phyloP scores from a whole-genome alignment of 2,888 invertebrate species.

The Agrochola macilenta region DNA sequence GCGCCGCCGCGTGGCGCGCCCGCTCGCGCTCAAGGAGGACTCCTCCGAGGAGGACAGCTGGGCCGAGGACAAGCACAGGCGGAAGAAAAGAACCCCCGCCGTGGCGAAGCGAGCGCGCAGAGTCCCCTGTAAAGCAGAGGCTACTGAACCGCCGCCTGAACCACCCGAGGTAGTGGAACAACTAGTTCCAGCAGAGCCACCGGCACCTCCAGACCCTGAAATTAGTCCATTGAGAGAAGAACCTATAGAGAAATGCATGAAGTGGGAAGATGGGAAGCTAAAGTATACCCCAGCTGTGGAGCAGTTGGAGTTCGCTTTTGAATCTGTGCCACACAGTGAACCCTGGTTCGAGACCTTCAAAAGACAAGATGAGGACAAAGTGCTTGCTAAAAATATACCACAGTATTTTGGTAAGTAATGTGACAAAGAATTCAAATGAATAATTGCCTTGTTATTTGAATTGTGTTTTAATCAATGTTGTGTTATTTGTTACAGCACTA shows the following conservation, averaged over 20 bases:
- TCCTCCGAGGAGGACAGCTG: conserved; percentile 88
- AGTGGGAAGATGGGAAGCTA: conserved; percentile 86
- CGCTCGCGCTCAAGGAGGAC: conserved; percentile 86
- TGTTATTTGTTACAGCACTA: conserved; percentile 84
- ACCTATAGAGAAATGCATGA: conserved; percentile 82
- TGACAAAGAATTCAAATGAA: neutral
- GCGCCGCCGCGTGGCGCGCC: conserved; percentile 82
- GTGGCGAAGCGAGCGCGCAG: conserved; percentile 73
- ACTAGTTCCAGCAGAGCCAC: conserved; percentile 60
- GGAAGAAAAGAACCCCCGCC: conserved; percentile 76
- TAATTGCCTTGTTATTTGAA: conserved; percentile 3
- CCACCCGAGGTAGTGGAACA: conserved; percentile 60
- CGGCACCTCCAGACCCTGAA: conserved; percentile 64
- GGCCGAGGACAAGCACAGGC: conserved; percentile 80
- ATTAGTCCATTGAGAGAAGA: conserved; percentile 79
- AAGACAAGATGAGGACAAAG: conserved; percentile 93
- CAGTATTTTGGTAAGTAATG: conserved; percentile 88
- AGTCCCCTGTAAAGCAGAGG: conserved; percentile 57
- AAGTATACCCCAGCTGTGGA: conserved; percentile 90
- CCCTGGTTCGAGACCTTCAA: conserved; percentile 95
- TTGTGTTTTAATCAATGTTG: conserved; percentile 10
- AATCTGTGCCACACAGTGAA: conserved; percentile 93
- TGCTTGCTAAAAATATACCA: conserved; percentile 91
- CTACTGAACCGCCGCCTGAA: conserved; percentile 62
- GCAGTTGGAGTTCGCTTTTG: conserved; percentile 93